Conservation (phyloP, 1,140 invertebrate species). For the Listronotus oregonensis region DNA sequence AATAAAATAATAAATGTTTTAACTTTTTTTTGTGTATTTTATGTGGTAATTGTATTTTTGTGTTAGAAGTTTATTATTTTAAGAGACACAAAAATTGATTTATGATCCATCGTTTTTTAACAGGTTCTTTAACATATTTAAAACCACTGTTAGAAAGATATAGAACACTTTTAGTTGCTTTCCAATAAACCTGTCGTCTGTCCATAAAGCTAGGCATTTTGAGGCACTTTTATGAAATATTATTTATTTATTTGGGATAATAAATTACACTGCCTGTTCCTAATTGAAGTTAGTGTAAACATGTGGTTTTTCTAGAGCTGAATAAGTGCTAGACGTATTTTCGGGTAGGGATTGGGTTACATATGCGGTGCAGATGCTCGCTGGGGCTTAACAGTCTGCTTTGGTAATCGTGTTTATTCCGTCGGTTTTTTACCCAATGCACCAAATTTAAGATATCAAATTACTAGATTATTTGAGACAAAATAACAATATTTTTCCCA, state of each 20-base stretch:
- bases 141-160: slow-evolving; percentile 15
- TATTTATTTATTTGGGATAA: slow-evolving; percentile 38
- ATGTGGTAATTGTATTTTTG: no score
- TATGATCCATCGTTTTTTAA: no score
- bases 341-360: slow-evolving; percentile 34
- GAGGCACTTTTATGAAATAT: slow-evolving; percentile 35
- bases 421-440: slow-evolving; percentile 11
- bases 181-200: slow-evolving; percentile 33
- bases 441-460: neutral
- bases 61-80: no score
- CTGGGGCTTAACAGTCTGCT: slow-evolving; percentile 12
- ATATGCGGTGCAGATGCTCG: slow-evolving; percentile 32
- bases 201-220: slow-evolving; percentile 30
- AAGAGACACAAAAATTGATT: no score
- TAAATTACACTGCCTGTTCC: slow-evolving; percentile 33
- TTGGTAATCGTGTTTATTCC: slow-evolving; percentile 9
- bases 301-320: slow-evolving; percentile 38
- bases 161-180: slow-evolving; percentile 26
- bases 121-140: neutral
- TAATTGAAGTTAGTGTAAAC: slow-evolving; percentile 36
- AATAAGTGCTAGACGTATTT: slow-evolving; percentile 37
- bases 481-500: slow-evolving; percentile 1
- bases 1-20: no score
- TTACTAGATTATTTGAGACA: slow-evolving; percentile 7
- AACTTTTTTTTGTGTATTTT: no score